Evolutionary conservation across 1,140 invertebrate genomes (phyloP), one percentile per base, ranked within the genome.

Genomic region (Listronotus bonariensis): DNA sequence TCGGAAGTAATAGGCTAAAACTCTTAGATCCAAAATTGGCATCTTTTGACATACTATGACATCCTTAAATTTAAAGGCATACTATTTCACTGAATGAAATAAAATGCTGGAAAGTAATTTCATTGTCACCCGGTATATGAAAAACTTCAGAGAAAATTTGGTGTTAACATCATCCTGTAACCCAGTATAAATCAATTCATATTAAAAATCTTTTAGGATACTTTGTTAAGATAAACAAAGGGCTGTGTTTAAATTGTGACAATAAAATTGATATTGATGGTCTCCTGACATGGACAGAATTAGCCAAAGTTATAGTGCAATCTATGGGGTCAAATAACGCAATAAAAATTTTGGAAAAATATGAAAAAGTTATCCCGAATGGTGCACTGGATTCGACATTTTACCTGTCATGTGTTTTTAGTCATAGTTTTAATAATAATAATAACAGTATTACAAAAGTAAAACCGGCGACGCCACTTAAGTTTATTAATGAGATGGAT

Each of bases 181-280:
- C n/a, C n/a, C n/a, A n/a, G n/a, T n/a, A n/a, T n/a, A n/a, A n/a
- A n/a, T n/a, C n/a, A n/a, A n/a, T n/a, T n/a, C n/a, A n/a, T n/a
- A n/a, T 26, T 26, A 26, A 26, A 26, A 26, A 7, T 51, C 12
- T 51, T 60, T 41, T 43, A 51, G 62, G 53, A 10, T 55, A 59
- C 31, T 66, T 72, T 14, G 55, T 76, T 8, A 74, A 76, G 59
- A 54, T 78, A 53, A 78, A 74, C 52, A 68, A 71, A 48, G 72
- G 75, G 5, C 41, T 65, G 14, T 81, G 80, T 68, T 70, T 80
- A 18, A 77, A 78, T 57, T 80, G 79, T 65, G 72, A 73, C 14
- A 56, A 69, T 32, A 48, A 53, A 15, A 72, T 77, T 41, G 71
- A 76, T 55, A 34, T 69, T 15, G 57, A 64, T 31, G 64, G 46